These are phyloP conservation scores for Catocala nupta DNA, from an alignment of 2,888 invertebrate species.

Conservation along the genomic window DNA sequence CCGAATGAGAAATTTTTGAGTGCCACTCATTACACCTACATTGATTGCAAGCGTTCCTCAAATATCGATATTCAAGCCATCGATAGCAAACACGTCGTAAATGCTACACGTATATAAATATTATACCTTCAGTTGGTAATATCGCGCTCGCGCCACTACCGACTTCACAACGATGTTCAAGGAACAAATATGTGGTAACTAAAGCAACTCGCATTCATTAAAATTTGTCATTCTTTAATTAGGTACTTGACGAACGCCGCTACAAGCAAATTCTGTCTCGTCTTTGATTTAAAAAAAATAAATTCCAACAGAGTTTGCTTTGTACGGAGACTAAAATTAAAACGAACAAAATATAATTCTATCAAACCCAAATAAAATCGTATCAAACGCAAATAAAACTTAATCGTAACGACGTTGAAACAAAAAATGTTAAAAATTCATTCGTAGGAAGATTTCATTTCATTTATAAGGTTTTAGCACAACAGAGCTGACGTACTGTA, in stretches of 20 bases:
- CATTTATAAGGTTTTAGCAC: slow-evolving; percentile 51
- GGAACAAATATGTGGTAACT: slow-evolving; percentile 45
- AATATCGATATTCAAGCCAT: slow-evolving; percentile 39
- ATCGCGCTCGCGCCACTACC: slow-evolving; percentile 19
- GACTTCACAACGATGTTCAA: slow-evolving; percentile 35
- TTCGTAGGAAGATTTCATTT: slow-evolving; percentile 66
- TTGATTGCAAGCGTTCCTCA: slow-evolving; percentile 38
- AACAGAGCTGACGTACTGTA: slow-evolving; percentile 40
- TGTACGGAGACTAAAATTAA: slow-evolving; percentile 49
- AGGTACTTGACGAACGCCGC: slow-evolving; percentile 49
- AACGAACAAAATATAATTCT: slow-evolving; percentile 63
- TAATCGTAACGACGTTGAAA: slow-evolving; percentile 67
- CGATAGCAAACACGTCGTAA: slow-evolving; percentile 11
- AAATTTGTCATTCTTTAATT: slow-evolving; percentile 41
- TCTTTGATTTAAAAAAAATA: slow-evolving; percentile 33
- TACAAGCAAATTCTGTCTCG: slow-evolving; percentile 46
- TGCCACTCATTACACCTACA: slow-evolving; percentile 24
- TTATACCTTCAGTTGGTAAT: slow-evolving; percentile 16
- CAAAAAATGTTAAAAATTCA: slow-evolving; percentile 69
- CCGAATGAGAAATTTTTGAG: slow-evolving; percentile 35
- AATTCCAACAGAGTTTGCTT: slow-evolving; percentile 53
- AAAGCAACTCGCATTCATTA: slow-evolving; percentile 38
- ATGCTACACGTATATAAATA: slow-evolving; percentile 13
- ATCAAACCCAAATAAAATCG: slow-evolving; percentile 60
- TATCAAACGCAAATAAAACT: slow-evolving; percentile 70